These are phyloP conservation scores for Psittacara wagleri DNA, from an alignment of 2,113 vertebrate genomes.

Conservation along the genomic window DNA sequence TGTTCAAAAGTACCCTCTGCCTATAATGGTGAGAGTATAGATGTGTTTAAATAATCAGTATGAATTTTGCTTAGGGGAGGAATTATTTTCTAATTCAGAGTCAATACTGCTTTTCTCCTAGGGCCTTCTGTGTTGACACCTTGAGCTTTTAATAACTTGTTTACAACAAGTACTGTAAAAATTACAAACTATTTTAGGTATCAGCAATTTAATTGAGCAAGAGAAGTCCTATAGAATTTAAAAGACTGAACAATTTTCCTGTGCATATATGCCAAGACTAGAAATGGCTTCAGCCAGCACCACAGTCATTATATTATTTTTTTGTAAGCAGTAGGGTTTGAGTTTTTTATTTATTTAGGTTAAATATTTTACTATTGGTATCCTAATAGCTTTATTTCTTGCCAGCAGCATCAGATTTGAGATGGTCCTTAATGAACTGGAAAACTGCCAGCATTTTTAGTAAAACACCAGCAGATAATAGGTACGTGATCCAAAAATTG, in stretches of 20 bases:
- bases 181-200: background rate
- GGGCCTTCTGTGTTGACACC: background rate
- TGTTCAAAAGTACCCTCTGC: background rate
- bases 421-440: conserved; percentile 40
- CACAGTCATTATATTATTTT: background rate
- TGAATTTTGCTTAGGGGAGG: background rate
- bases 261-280: background rate
- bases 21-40: background rate
- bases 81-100: background rate
- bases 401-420: conserved; percentile 4
- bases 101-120: background rate
- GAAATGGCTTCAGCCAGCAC: background rate
- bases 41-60: background rate
- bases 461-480: conserved; percentile 8
- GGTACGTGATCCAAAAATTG: background rate
- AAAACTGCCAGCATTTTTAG: conserved; percentile 37
- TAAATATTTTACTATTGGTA: conserved; percentile 35
- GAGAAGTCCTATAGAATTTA: background rate
- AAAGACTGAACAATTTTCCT: background rate
- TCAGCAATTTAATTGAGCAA: background rate
- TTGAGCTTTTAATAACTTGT: background rate
- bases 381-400: conserved; percentile 11
- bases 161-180: background rate
- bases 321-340: background rate
- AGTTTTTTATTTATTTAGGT: background rate